Conservation (phyloP, 1,140 invertebrate genomes). For the Drosophila parabipectinata region DNA sequence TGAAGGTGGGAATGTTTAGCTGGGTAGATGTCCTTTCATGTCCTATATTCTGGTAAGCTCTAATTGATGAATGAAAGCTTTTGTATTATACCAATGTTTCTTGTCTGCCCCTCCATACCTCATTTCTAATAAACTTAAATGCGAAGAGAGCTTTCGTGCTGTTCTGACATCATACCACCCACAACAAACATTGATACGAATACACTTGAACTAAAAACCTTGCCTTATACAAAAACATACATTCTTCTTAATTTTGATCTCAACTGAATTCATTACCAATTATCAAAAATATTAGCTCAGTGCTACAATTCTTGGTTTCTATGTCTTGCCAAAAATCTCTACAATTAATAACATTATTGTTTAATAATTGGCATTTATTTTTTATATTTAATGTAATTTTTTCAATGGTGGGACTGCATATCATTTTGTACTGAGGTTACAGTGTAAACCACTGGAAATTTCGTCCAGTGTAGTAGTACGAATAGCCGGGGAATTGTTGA, state of each 20-base stretch:
- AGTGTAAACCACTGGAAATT: not conserved
- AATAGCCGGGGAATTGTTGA: constrained; percentile 35
- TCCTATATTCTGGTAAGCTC: not conserved
- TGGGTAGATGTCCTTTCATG: constrained; percentile 12
- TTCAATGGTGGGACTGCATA: no score
- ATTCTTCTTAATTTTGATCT: not conserved
- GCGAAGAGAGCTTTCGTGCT: constrained; percentile 15
- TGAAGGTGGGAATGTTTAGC: not conserved
- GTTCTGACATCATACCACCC: constrained; percentile 70
- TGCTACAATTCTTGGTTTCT: no score
- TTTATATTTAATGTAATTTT: not conserved
- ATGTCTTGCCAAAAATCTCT: no score
- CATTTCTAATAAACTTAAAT: not conserved
- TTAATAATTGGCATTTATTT: no score
- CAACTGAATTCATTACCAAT: no score
- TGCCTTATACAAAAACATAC: not conserved
- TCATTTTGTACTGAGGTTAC: no score
- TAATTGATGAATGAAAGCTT: constrained; percentile 18
- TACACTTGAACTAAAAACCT: constrained; percentile 1
- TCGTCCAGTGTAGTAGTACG: not conserved
- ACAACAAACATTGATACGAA: constrained; percentile 27
- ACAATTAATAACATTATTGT: no score
- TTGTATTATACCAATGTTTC: not conserved
- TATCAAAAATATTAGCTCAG: no score
- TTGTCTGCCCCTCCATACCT: not conserved